Evolutionary conservation across 2,888 invertebrate genomes (phyloP), one percentile per base, ranked within the genome.

Genomic region (Brachyptera putata): DNA sequence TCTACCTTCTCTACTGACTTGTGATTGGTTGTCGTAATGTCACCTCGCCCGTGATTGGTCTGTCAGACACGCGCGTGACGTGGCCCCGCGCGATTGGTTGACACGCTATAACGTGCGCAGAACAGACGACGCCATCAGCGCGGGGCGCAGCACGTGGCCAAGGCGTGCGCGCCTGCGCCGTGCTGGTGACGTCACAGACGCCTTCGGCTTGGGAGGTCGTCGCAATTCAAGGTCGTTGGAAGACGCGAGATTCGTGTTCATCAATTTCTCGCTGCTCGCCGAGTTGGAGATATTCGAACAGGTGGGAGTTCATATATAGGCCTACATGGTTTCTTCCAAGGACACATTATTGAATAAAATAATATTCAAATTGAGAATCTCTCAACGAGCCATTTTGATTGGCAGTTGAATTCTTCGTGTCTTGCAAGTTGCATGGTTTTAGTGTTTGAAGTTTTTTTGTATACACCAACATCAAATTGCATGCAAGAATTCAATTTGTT

Each of bases 271-370:
- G 63, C 77, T 87, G 65, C 75, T 84, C 68, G 81, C 80, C 9
- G 81, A 85, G 68, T 79, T 85, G 64, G 76, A 73, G 62, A 77
- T 79, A 70, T 85, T 87, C 71, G 86, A 86, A 74, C 78, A 83
- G 85, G 86, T 86, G 77, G 85, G 86, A 86, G 77, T 26, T 37
- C 56, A n/a, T n/a, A n/a, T n/a, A n/a, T n/a, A n/a, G n/a, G n/a
- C n/a, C n/a, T n/a, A n/a, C n/a, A n/a, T n/a, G n/a, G n/a, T n/a
- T n/a, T n/a, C n/a, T n/a, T n/a, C n/a, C n/a, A n/a, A n/a, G n/a
- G n/a, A n/a, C n/a, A n/a, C n/a, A n/a, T n/a, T n/a, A n/a, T n/a
- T n/a, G n/a, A n/a, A n/a, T n/a, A n/a, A n/a, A n/a, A n/a, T n/a
- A n/a, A n/a, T n/a, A n/a, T n/a, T n/a, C n/a, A n/a, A n/a, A n/a